Conservation (phyloP, 2,113 vertebrate genomes). For the human (Homo sapiens) region GRCh38 chr7:71008001-71008500, state of each 20-base stretch:
- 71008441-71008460: not conserved
- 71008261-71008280: slow-evolving; percentile 11
- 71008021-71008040: not conserved
- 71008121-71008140: not conserved
- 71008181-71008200: not conserved
- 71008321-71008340: too few relatives aligned
- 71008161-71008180: not conserved
- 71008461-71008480: not conserved
- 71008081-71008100: not conserved
- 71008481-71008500: not conserved
- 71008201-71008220: not conserved
- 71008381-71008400: too few relatives aligned
- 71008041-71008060: not conserved
- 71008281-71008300: not conserved
- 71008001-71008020: not conserved
- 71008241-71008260: not conserved
- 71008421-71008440: not conserved
- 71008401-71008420: too few relatives aligned
- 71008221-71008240: not conserved
- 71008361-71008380: too few relatives aligned
- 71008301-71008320: too few relatives aligned
- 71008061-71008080: not conserved
- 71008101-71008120: not conserved
- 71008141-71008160: not conserved
- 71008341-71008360: not conserved